Base-by-base conservation (phyloP, 2,888 invertebrate genomes). In the Heliothis peltigera region DNA sequence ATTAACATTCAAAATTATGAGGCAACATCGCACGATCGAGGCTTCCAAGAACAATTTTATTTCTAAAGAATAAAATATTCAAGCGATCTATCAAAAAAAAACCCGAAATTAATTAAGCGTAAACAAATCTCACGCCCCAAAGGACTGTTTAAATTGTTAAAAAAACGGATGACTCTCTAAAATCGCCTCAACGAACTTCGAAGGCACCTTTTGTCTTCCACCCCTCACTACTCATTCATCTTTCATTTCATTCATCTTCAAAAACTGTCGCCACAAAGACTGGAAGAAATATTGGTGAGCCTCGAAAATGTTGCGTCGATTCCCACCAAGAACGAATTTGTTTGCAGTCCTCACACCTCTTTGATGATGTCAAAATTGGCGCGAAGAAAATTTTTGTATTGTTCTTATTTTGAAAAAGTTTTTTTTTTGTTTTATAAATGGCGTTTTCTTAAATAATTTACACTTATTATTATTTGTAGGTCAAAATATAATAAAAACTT, bases 221-320 rank as follows among this genome's bases (percentile, higher is more conserved):
- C 53, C 70, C 65, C 56, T 73, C 64, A 64, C 43, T 53, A 18
- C 81, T 84, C 87, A 87, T 87, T 87, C 87, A 87, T 87, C 81
- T 87, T 87, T 85, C 84, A 86, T 86, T n/a, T n/a, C n/a, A n/a
- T n/a, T n/a, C n/a, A n/a, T n/a, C n/a, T n/a, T 81, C 81, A 64
- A 59, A 70, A 69, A 73, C 68, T 72, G 75, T 75, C 72, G 75
- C 63, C 64, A 74, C 68, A 70, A 70, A 56, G 44, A 44, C 70
- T 68, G 67, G 78, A 71, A 78, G 70, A 82, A 83, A 81, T 79
- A 72, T 70, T 66, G 55, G 8, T 5, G 44, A 66, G 54, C 52
- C 28, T 67, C 73, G 79, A 84, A 81, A 76, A 80, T 66, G 65
- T 65, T 44, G 49, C 67, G 56, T 66, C 62, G 39, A 59, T 64